phyloP scores from a whole-genome alignment of 23 tunicate species.

The Halocynthia aurantium region DNA sequence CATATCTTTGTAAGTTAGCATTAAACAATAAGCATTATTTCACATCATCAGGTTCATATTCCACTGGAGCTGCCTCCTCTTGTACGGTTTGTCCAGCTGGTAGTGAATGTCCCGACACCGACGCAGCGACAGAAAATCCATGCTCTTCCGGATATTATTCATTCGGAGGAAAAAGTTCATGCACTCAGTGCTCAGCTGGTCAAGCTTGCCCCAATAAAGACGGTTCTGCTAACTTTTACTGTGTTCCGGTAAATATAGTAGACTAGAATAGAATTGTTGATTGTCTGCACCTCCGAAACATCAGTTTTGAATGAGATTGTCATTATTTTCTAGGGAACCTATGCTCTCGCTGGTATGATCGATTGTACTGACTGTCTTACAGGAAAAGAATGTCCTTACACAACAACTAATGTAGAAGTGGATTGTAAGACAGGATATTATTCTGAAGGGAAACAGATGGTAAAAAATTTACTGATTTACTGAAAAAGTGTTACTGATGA shows the following conservation, averaged over 20 bases:
- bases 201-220: constrained; percentile 48
- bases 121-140: constrained; percentile 10
- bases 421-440: constrained; percentile 70
- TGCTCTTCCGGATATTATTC: constrained; percentile 66
- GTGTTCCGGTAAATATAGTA: constrained; percentile 59
- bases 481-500: too few relatives aligned
- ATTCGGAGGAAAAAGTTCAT: constrained; percentile 39
- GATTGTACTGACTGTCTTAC: constrained; percentile 51
- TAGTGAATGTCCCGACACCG: constrained; percentile 57
- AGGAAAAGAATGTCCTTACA: constrained; percentile 70
- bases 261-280: neutral
- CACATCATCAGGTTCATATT: constrained; percentile 48
- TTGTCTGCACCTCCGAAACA: too few relatives aligned
- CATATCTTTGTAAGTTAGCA: neutral
- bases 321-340: constrained; percentile 19
- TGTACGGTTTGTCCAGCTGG: constrained; percentile 79
- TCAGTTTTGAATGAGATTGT: too few relatives aligned
- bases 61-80: constrained; percentile 28
- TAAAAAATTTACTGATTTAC: constrained; percentile 11
- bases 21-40: neutral
- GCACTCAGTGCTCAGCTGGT: constrained; percentile 86
- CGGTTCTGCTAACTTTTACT: constrained; percentile 60
- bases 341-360: constrained; percentile 40
- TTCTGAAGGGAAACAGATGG: constrained; percentile 32
- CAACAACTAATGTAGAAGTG: constrained; percentile 21